Evolutionary conservation across 2,113 vertebrate species (phyloP).

Genomic region (Scortum barcoo): DNA sequence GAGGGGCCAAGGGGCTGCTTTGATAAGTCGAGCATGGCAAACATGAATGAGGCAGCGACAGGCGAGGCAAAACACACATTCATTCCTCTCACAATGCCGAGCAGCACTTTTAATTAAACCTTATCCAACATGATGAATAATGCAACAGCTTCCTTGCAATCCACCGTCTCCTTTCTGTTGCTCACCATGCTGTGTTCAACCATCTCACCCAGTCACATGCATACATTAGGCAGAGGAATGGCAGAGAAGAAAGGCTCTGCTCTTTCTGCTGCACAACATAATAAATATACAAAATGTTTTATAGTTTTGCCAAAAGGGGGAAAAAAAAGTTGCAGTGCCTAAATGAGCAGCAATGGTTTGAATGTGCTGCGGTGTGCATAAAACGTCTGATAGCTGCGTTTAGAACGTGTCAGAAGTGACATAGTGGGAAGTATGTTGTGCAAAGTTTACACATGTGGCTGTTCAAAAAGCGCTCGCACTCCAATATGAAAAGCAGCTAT

Average conservation of each 20-base stretch:
- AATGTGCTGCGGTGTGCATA: slow-evolving; percentile 5
- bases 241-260: slow-evolving; percentile 58
- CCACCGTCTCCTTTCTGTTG: slow-evolving; percentile 89
- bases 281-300: slow-evolving; percentile 70
- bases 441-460: slow-evolving; percentile 35
- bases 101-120: slow-evolving; percentile 98
- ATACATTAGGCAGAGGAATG: slow-evolving; percentile 74
- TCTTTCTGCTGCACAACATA: slow-evolving; percentile 48
- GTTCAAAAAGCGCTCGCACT: slow-evolving; percentile 17
- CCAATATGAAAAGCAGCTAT: slow-evolving; percentile 14
- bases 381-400: slow-evolving; percentile 12
- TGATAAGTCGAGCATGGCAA: slow-evolving; percentile 94
- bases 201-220: slow-evolving; percentile 74
- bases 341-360: slow-evolving; percentile 26
- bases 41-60: slow-evolving; percentile 95
- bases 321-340: slow-evolving; percentile 11
- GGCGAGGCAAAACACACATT: slow-evolving; percentile 95
- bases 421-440: neutral
- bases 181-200: slow-evolving; percentile 77
- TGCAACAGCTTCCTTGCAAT: slow-evolving; percentile 88
- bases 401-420: slow-evolving; percentile 31
- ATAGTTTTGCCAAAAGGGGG: slow-evolving; percentile 49
- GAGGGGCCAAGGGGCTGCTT: slow-evolving; percentile 85
- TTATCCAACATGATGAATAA: slow-evolving; percentile 96
- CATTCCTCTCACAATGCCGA: slow-evolving; percentile 90